A percentile compares a stretch with the other conserved stretches of the same genome.
These are phyloP conservation scores for Caenorhabditis sulstoni DNA, from an alignment of 2,888 invertebrate species.

Conservation along the genomic window DNA sequence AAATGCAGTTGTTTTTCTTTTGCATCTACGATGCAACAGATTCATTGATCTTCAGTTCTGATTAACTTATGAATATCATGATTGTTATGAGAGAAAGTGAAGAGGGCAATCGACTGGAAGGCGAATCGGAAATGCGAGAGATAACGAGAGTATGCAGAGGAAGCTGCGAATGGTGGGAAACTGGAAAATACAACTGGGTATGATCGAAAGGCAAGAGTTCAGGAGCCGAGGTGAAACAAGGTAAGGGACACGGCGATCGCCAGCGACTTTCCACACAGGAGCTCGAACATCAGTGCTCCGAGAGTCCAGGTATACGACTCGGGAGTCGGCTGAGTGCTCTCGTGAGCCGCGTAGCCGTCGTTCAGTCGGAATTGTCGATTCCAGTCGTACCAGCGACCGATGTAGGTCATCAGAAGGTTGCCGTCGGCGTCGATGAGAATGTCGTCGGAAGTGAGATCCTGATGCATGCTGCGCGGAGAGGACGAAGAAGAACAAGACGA, in stretches of 20 bases:
- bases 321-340: slow-evolving; percentile 80
- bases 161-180: too few relatives aligned
- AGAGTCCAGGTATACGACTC: slow-evolving; percentile 90
- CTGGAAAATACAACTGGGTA: too few relatives aligned
- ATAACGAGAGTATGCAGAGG: too few relatives aligned
- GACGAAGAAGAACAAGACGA: slow-evolving; percentile 67
- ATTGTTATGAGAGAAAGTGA: too few relatives aligned
- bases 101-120: too few relatives aligned
- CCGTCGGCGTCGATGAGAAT: slow-evolving; percentile 81
- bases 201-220: slow-evolving; percentile 47
- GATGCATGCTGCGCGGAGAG: slow-evolving; percentile 66
- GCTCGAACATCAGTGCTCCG: slow-evolving; percentile 89
- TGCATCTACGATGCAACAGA: too few relatives aligned
- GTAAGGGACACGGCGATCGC: too few relatives aligned
- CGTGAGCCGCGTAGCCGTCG: slow-evolving; percentile 66
- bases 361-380: slow-evolving; percentile 23
- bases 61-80: too few relatives aligned
- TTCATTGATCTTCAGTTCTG: too few relatives aligned
- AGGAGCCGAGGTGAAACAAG: too few relatives aligned
- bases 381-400: slow-evolving; percentile 83
- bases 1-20: too few relatives aligned
- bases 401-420: slow-evolving; percentile 88
- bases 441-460: slow-evolving; percentile 64
- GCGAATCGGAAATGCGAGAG: too few relatives aligned
- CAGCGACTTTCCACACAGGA: slow-evolving; percentile 62